A percentile compares a stretch with the other conserved stretches of the same genome.
These are phyloP conservation scores for Deroptyus accipitrinus DNA, from an alignment of 2,113 vertebrate species.

Conservation along the genomic window DNA sequence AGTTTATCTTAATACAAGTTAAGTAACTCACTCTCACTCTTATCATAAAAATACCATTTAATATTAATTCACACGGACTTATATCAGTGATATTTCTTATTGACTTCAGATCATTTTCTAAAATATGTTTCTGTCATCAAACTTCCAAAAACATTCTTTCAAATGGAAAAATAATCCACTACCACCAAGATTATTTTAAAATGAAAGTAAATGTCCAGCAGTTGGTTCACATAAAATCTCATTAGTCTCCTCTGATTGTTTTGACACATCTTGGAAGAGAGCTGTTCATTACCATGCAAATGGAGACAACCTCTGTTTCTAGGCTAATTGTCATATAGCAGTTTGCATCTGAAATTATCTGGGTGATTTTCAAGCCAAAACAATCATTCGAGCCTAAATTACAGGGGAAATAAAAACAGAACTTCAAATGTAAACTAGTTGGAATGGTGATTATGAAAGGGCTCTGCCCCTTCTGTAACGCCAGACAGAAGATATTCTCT, in stretches of 20 bases:
- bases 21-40: not conserved
- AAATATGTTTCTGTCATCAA: not conserved
- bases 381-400: not conserved
- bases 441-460: not conserved
- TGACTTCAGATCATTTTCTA: not conserved
- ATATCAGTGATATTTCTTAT: not conserved
- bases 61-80: not conserved
- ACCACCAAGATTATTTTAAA: not conserved
- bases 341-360: not conserved
- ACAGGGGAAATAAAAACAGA: not conserved
- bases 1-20: not conserved
- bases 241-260: constrained; percentile 21
- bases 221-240: constrained; percentile 17
- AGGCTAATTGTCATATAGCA: not conserved
- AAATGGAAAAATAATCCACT: not conserved
- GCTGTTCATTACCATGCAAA: constrained; percentile 28
- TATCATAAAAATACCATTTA: not conserved
- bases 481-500: not conserved
- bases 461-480: not conserved
- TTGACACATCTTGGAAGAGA: constrained; percentile 39
- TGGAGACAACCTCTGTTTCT: constrained; percentile 4
- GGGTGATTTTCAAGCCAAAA: constrained; percentile 1
- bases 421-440: not conserved
- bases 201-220: not conserved
- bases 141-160: not conserved